A percentile compares a stretch with the other conserved stretches of the same genome.
phyloP scores from a whole-genome alignment of 2,888 invertebrate genomes.

The Nebria salina region DNA sequence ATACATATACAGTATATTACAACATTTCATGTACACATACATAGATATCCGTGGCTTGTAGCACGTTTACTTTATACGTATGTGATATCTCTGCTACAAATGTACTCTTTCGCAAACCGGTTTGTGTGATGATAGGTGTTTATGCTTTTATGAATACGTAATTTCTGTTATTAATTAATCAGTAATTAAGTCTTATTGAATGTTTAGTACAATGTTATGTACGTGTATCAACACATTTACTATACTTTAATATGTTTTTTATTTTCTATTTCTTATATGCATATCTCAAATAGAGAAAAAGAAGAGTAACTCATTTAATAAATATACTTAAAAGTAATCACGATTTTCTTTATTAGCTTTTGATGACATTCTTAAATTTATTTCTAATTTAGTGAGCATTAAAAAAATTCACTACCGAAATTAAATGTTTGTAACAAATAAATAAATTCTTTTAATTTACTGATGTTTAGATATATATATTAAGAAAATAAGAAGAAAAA shows the following conservation, averaged over 20 bases:
- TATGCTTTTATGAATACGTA: conserved; percentile 40
- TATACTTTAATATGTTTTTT: not conserved
- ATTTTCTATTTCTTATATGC: conserved; percentile 50
- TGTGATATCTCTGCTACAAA: conserved; percentile 4
- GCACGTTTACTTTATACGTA: not conserved
- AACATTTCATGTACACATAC: not conserved
- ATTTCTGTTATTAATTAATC: conserved; percentile 47
- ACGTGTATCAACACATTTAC: conserved; percentile 11
- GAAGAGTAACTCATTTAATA: too few species aligned
- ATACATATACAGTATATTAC: not conserved
- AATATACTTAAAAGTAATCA: too few species aligned
- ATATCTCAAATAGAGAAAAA: conserved; percentile 45
- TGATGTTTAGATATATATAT: too few species aligned
- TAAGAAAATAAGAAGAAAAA: too few species aligned
- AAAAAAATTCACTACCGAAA: too few species aligned
- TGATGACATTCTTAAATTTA: too few species aligned
- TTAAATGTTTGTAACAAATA: too few species aligned
- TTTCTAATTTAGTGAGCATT: conserved; percentile 31
- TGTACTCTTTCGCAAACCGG: conserved; percentile 29
- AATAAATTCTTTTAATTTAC: too few species aligned
- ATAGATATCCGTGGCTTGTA: not conserved
- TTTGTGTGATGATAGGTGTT: conserved; percentile 43
- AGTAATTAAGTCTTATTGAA: conserved; percentile 46
- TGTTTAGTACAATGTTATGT: conserved; percentile 8
- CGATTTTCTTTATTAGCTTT: too few species aligned